phyloP scores from a whole-genome alignment of 2,797 vertebrate genomes.

The Enteromius paludinosus region DNA sequence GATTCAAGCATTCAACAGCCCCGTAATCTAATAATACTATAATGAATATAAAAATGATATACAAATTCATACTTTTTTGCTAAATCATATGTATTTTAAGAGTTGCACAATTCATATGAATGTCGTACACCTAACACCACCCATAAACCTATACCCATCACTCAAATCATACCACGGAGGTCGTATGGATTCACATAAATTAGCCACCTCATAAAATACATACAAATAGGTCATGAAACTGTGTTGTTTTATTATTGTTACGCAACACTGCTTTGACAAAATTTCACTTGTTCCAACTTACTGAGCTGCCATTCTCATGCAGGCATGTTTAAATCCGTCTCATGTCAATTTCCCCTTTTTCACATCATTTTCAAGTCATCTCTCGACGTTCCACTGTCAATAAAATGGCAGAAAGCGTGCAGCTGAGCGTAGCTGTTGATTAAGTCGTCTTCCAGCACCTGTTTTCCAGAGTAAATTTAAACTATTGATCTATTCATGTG shows the following conservation, averaged over 20 bases:
- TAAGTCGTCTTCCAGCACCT: background rate
- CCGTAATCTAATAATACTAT: no score
- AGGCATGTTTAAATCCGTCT: background rate
- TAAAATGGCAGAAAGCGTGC: background rate
- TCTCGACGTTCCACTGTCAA: background rate
- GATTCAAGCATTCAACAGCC: no score
- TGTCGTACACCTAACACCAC: no score
- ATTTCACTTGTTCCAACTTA: background rate
- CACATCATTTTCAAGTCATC: background rate
- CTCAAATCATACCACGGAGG: no score
- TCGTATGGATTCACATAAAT: no score
- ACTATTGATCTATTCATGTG: slow-evolving; percentile 5
- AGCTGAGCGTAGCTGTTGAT: background rate
- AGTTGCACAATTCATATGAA: no score
- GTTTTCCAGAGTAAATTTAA: background rate
- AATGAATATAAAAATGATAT: no score
- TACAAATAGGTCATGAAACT: no score
- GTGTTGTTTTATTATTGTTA: background rate
- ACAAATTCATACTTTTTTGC: no score
- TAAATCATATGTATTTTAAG: no score
- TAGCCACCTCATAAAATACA: no score
- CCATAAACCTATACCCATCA: no score
- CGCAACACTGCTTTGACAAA: background rate
- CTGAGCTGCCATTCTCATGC: background rate
- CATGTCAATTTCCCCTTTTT: background rate